Base-by-base conservation (phyloP, 2,888 invertebrate species). In the Morpho achilles region DNA sequence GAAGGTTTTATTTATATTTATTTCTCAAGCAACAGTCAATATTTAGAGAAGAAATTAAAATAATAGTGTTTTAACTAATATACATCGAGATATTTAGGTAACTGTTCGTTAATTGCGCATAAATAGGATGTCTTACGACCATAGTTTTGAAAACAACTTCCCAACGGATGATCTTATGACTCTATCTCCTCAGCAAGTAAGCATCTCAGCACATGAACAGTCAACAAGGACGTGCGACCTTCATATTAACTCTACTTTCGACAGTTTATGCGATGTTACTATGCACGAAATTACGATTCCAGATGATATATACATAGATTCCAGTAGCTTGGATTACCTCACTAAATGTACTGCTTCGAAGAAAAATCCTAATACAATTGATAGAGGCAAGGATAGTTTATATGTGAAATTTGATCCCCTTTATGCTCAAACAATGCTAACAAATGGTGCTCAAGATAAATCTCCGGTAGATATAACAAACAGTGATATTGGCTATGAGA, bases 341-440 rank as follows among this genome's bases (percentile, higher is more conserved):
- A 81, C 91, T 44, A 86, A 86, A 63, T 91, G 90, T 67, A 79
- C 87, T 5, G 80, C 87, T 71, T 80, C 89, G 6, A 79, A 82
- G 69, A 72, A 78, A 22, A 78, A 82, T 58, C 74, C 76, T 43
- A 83, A 69, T 53, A 68, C 74, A 42, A 72, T 85, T 60, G 88
- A 88, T 69, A 76, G 83, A 59, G 77, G 86, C 61, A 92, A 93
- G 60, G 93, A 94, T 73, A 94, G 94, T 56, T 84, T 95, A 50
- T 94, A 93, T 80, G 92, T 94, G 8, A 94, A 92, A 67, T 93
- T 93, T 69, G 93, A 93, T 72, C 93, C 93, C 3, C 69, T 93
- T 39, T 88, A 87, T 71, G 80, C 88, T 7, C 73, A 73, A 49
- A 74, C 72, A 39, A 73, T 74, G 50, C 70, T 70, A 52, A 61